Percentiles rank a stretch among this genome's conserved stretches.
Conservation (phyloP, 2,113 vertebrate genomes). For the Sinocyclocheilus rhinocerous region DNA sequence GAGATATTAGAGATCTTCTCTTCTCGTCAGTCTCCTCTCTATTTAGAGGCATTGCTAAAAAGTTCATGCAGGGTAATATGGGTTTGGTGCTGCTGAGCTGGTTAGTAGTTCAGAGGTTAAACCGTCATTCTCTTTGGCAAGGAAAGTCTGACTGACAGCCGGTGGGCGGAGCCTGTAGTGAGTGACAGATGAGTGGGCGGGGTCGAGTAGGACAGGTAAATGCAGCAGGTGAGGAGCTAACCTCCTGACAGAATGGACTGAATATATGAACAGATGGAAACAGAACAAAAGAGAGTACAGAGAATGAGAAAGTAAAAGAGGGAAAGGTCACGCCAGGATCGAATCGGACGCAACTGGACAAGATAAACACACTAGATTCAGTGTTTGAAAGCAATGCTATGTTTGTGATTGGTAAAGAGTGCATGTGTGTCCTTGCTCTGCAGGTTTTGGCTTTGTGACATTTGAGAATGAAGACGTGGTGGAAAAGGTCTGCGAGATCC, state of each 20-base stretch:
- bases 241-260: background rate
- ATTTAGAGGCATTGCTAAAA: background rate
- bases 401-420: no score
- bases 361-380: no score
- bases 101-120: constrained; percentile 22
- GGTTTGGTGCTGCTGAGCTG: background rate
- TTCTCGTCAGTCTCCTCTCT: background rate
- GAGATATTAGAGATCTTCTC: background rate
- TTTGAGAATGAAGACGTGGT: no score
- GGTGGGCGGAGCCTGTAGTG: constrained; percentile 21
- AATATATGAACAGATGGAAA: constrained; percentile 5
- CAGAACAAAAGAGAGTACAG: background rate
- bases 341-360: background rate
- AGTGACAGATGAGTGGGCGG: constrained; percentile 24
- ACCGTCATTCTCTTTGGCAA: background rate
- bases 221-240: constrained; percentile 15
- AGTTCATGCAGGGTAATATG: background rate
- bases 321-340: background rate
- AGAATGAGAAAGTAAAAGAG: background rate
- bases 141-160: background rate
- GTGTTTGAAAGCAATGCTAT: no score
- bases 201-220: rapidly evolving
- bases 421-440: no score
- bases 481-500: no score
- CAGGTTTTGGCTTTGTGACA: no score